Conservation (phyloP, 2,113 vertebrate genomes). For the Sander vitreus region DNA sequence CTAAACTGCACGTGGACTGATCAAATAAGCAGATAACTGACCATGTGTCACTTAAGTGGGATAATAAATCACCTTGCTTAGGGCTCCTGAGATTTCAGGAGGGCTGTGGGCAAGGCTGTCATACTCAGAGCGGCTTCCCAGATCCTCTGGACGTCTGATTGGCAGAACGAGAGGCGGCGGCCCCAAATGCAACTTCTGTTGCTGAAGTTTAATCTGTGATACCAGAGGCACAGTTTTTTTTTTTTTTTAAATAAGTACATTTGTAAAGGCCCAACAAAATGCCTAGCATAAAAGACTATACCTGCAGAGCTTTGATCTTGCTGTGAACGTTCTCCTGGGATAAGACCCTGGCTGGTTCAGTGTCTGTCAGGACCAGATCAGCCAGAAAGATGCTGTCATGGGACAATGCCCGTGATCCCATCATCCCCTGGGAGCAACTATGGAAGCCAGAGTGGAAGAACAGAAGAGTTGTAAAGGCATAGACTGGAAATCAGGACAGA, state of each 20-base stretch:
- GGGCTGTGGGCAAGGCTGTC: conserved; percentile 86
- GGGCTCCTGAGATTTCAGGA: conserved; percentile 80
- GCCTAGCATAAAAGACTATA: conserved; percentile 53
- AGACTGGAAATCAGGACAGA: not conserved
- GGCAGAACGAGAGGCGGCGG: conserved; percentile 83
- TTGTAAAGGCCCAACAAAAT: not conserved
- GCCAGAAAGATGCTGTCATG: conserved; percentile 96
- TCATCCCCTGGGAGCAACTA: conserved; percentile 82
- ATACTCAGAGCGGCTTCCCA: conserved; percentile 86
- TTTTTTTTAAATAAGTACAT: not conserved
- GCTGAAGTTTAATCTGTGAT: conserved; percentile 89
- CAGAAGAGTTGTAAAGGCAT: not conserved
- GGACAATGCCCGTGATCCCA: conserved; percentile 92
- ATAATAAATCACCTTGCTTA: conserved; percentile 81
- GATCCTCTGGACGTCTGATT: conserved; percentile 84
- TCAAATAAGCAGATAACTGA: not conserved
- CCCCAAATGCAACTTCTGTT: conserved; percentile 91
- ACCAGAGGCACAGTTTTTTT: conserved; percentile 15
- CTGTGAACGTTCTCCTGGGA: conserved; percentile 93
- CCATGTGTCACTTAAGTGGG: not conserved
- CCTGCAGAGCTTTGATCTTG: conserved; percentile 93
- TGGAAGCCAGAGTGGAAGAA: conserved; percentile 9
- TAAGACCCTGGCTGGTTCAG: conserved; percentile 86
- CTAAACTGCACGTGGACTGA: not conserved
- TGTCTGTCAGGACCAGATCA: conserved; percentile 84